A percentile compares a stretch with the other conserved stretches of the same genome.
These are phyloP conservation scores for Stylophora pistillata DNA, from an alignment of 64 coral and sea anemone genomes.

Conservation along the genomic window DNA sequence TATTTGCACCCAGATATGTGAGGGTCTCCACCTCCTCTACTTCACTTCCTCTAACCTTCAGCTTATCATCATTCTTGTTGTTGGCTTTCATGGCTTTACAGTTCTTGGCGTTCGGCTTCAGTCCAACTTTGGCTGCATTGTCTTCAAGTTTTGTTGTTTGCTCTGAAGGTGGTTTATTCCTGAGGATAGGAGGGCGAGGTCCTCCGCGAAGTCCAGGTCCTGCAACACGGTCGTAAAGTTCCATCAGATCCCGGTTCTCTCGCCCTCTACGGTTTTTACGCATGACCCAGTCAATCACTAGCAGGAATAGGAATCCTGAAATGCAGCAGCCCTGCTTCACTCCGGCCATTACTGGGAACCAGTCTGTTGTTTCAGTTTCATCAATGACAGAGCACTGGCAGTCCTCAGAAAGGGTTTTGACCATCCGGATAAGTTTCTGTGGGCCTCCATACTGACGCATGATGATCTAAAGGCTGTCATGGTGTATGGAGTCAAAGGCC, in stretches of 20 bases:
- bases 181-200: conserved; percentile 34
- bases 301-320: conserved; percentile 44
- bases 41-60: conserved; percentile 44
- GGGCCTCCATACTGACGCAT: conserved; percentile 12
- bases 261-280: too few relatives aligned
- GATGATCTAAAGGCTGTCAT: conserved; percentile 27
- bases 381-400: conserved; percentile 25
- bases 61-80: conserved; percentile 25
- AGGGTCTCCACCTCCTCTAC: conserved; percentile 36
- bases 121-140: too few relatives aligned
- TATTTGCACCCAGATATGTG: conserved; percentile 35
- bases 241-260: conserved; percentile 45
- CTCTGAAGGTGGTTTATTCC: conserved; percentile 27
- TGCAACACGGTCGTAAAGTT: conserved; percentile 28
- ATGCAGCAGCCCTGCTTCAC: conserved; percentile 30
- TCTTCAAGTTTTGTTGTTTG: too few relatives aligned
- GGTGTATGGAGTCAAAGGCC: conserved; percentile 13
- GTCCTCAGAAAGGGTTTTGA: too few relatives aligned
- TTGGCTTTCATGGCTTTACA: conserved; percentile 42
- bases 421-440: background rate
- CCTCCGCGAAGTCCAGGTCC: conserved; percentile 50
- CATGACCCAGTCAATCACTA: conserved; percentile 55
- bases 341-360: conserved; percentile 12
- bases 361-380: background rate
- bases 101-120: background rate